Evolutionary conservation across 2,113 vertebrate genomes (phyloP).

Genomic region (human (Homo sapiens)): GRCh38 chr18:52688501-52689000

Average conservation of each 20-base stretch:
- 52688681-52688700: background rate
- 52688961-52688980: constrained; percentile 70
- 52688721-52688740: background rate
- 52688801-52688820: background rate
- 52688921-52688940: constrained; percentile 56
- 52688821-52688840: background rate
- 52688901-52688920: constrained; percentile 52
- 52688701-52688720: background rate
- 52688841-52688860: background rate
- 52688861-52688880: constrained; percentile 22
- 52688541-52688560: background rate
- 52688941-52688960: constrained; percentile 53
- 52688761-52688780: background rate
- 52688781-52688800: background rate
- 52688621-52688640: background rate
- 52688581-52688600: background rate
- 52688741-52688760: background rate
- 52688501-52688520: background rate
- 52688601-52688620: background rate
- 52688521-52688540: background rate
- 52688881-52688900: constrained; percentile 21
- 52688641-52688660: background rate
- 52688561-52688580: background rate
- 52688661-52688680: background rate
- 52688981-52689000: constrained; percentile 49